Conservation (phyloP, 1,140 invertebrate species). For the Tribolium castaneum region DNA sequence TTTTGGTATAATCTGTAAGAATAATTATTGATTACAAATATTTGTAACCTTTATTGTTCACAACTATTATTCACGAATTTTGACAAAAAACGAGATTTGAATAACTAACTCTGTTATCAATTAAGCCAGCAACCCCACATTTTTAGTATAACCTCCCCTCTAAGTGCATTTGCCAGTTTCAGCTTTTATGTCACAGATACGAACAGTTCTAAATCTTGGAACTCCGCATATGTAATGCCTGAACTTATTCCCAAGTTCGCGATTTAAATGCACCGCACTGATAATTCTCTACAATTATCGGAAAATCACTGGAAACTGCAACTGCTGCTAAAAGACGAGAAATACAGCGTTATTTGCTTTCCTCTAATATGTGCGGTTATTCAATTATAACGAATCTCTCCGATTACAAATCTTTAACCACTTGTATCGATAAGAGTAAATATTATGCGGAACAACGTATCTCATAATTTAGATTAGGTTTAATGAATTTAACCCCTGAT, state of each 20-base stretch:
- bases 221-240: neutral
- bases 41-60: neutral
- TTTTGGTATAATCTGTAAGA: no score
- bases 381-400: neutral
- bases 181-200: neutral
- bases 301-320: neutral
- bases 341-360: neutral
- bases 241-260: neutral
- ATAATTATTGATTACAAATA: no score
- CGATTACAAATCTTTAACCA: neutral
- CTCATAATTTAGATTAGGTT: neutral
- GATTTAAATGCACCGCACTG: neutral
- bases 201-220: neutral
- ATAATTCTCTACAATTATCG: neutral
- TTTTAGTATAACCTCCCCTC: neutral
- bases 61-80: no score
- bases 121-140: neutral
- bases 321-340: neutral
- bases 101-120: no score
- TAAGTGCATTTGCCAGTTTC: neutral
- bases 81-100: no score
- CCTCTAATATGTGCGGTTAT: neutral
- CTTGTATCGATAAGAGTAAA: neutral
- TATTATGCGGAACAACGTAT: neutral
- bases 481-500: slow-evolving; percentile 14